Conservation (phyloP, 1,140 invertebrate species). For the Saccostrea cuccullata region DNA sequence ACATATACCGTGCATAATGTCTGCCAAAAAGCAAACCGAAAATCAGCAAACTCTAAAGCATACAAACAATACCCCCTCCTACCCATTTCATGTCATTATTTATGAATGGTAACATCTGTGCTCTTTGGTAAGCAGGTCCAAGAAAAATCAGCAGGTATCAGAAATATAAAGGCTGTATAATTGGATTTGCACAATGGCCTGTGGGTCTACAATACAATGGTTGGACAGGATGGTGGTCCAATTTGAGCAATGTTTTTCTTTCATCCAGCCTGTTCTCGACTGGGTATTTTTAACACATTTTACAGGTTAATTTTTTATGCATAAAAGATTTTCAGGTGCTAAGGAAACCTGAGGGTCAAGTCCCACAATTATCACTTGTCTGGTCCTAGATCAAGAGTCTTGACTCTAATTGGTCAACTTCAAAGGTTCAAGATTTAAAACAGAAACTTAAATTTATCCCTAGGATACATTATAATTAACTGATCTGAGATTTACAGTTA, state of each 20-base stretch:
- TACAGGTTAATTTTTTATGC: neutral
- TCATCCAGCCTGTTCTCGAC: neutral
- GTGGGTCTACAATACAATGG: neutral
- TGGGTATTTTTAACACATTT: conserved; percentile 25
- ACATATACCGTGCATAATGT: neutral
- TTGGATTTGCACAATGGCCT: neutral
- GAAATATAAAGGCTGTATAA: conserved; percentile 29
- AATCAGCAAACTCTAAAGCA: neutral
- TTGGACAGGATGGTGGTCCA: neutral
- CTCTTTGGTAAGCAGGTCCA: no score
- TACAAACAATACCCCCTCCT: neutral
- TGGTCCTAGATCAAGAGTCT: neutral
- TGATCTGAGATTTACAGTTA: no score
- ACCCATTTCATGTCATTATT: conserved; percentile 27
- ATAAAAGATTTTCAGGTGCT: neutral
- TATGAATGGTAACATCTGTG: conserved; percentile 31
- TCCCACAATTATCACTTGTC: neutral
- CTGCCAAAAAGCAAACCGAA: neutral
- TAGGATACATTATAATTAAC: neutral
- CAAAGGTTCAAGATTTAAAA: neutral
- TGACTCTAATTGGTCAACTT: neutral
- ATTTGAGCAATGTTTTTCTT: neutral
- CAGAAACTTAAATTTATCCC: neutral
- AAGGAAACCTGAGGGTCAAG: neutral
- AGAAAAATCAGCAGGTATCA: neutral